Evolutionary conservation across 2,888 invertebrate species (phyloP).

Genomic region (Amphipyra tragopoginis): DNA sequence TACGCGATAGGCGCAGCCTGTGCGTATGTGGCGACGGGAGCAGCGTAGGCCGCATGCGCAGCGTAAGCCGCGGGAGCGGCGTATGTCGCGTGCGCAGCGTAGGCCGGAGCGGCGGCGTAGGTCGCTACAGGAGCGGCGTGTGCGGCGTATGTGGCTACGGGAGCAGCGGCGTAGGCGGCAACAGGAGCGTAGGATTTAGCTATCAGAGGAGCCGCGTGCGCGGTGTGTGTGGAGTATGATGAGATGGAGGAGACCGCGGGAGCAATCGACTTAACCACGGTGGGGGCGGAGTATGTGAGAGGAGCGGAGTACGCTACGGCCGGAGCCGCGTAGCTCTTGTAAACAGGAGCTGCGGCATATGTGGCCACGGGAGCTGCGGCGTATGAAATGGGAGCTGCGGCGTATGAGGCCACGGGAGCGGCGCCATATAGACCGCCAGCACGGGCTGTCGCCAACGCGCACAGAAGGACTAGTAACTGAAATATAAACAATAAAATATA

Average conservation of each 20-base stretch:
- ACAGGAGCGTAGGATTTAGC: conserved; percentile 81
- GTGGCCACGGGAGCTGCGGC: conserved; percentile 59
- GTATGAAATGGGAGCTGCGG: conserved; percentile 26
- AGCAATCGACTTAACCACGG: conserved; percentile 75
- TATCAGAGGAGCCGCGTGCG: conserved; percentile 63
- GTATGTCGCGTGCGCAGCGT: conserved; percentile 71
- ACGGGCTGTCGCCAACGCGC: conserved; percentile 88
- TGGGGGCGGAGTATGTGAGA: conserved; percentile 72
- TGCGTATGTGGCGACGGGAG: conserved; percentile 82
- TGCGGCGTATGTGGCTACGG: conserved; percentile 68
- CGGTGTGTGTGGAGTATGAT: conserved; percentile 71
- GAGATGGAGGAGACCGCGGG: conserved; percentile 76
- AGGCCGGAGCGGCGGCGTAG: conserved; percentile 60
- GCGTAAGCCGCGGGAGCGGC: conserved; percentile 82
- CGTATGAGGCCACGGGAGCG: conserved; percentile 21
- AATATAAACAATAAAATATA: conserved; percentile 51
- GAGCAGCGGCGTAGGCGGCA: conserved; percentile 60
- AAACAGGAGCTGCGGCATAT: conserved; percentile 65
- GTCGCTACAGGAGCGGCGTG: conserved; percentile 59
- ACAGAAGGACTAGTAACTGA: conserved; percentile 88
- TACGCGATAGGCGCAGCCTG: conserved; percentile 30
- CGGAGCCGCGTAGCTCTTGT: conserved; percentile 70
- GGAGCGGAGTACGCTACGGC: conserved; percentile 66
- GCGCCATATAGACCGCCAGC: conserved; percentile 85
- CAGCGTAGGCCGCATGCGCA: conserved; percentile 78